Evolutionary conservation across 2,113 vertebrate genomes (phyloP).

Genomic region (Andinoacara biseriatus): DNA sequence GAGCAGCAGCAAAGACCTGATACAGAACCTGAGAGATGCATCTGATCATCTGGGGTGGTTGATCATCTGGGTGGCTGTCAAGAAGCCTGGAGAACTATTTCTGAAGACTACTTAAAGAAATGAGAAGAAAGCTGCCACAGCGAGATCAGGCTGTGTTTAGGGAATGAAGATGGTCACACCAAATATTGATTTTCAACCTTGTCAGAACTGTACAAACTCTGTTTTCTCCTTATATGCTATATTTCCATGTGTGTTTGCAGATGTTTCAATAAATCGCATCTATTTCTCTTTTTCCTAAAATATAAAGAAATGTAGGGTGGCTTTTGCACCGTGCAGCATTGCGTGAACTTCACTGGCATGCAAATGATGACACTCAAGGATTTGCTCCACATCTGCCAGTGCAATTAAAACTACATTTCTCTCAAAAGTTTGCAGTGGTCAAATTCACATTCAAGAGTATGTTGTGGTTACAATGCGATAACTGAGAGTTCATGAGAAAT

Average conservation of each 20-base stretch:
- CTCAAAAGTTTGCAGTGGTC: neutral
- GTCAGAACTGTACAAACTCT: too few species aligned
- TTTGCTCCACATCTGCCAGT: neutral
- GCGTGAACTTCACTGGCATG: neutral
- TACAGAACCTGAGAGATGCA: too few species aligned
- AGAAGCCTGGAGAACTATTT: too few species aligned
- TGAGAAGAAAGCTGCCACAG: too few species aligned
- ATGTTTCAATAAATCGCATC: neutral
- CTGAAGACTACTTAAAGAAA: too few species aligned
- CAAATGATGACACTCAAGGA: neutral
- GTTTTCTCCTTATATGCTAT: neutral
- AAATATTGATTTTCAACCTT: too few species aligned
- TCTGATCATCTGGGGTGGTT: too few species aligned
- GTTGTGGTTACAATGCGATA: neutral
- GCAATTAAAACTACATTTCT: neutral
- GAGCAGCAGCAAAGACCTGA: too few species aligned
- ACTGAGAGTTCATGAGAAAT: constrained; percentile 49
- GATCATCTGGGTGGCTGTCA: too few species aligned
- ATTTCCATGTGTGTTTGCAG: neutral
- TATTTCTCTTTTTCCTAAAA: neutral
- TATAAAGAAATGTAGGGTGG: neutral
- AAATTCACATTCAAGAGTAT: neutral
- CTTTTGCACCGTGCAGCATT: neutral
- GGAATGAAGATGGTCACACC: too few species aligned
- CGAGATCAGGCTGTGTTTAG: too few species aligned